Base-by-base conservation (phyloP, 2,888 invertebrate genomes). In the Nycteola revayana region DNA sequence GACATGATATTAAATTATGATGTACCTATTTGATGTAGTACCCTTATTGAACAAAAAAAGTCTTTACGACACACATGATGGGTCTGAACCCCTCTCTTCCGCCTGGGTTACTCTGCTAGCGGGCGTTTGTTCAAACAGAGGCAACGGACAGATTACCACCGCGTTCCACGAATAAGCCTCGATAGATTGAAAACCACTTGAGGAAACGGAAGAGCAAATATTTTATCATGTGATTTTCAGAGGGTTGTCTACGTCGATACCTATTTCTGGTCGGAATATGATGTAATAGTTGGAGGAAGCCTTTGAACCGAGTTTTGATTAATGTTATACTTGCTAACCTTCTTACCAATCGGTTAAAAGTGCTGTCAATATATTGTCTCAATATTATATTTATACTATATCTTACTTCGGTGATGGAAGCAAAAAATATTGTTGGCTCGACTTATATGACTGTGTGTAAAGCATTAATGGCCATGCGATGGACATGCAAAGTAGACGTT, bases 401-500 rank as follows among this genome's bases (percentile, higher is more conserved):
- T n/a, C n/a, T n/a, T n/a, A n/a, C n/a, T n/a, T n/a, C n/a, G n/a
- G n/a, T n/a, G n/a, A 40, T 23, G 44, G 48, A 32, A 5, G 14
- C 14, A 2, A 14, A 14, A 14, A 14, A 14, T 14, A 14, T 14
- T 14, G 48, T 40, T 56, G 35, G 40, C 43, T 42, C 30, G 35
- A 48, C 32, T 30, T 6, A 9, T 22, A 44, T 24, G 37, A 21
- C 40, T 23, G 51, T 60, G 32, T 54, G 53, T 62, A 42, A 36
- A 34, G 37, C 22, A 42, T 48, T 52, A 60, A 53, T 58, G 42
- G 52, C 36, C 49, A 29, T 39, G 33, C 38, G 28, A 40, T 50
- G 52, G 52, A 51, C 56, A 64, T 60, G 66, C 57, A 63, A 61
- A 66, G 46, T 45, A 41, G 47, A 42, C 36, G 60, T 64, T 67